A percentile compares a stretch with the other conserved stretches of the same genome.
Conservation (phyloP, 2,888 invertebrate genomes). For the Spodoptera exigua region DNA sequence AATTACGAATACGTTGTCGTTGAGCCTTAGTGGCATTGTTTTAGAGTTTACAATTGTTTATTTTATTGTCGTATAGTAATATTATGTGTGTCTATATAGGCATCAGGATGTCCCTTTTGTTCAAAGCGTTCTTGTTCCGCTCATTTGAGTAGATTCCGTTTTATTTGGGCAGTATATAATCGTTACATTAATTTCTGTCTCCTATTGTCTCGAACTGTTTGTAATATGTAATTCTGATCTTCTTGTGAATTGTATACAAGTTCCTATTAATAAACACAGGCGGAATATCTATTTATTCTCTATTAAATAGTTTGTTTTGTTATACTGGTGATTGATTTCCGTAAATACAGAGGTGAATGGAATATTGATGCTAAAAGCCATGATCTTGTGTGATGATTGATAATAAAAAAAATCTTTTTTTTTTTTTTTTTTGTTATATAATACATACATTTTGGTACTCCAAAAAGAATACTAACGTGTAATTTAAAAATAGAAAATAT, state of each 20-base stretch:
- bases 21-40: slow-evolving; percentile 56
- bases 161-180: slow-evolving; percentile 68
- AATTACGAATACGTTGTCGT: slow-evolving; percentile 51
- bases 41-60: slow-evolving; percentile 57
- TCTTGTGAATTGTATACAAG: slow-evolving; percentile 10
- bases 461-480: too few relatives aligned
- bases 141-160: slow-evolving; percentile 77
- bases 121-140: slow-evolving; percentile 77
- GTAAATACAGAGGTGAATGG: neutral
- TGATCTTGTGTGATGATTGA: too few relatives aligned
- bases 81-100: slow-evolving; percentile 63
- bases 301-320: slow-evolving; percentile 8
- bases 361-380: slow-evolving; percentile 11
- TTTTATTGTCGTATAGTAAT: slow-evolving; percentile 10
- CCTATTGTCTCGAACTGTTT: slow-evolving; percentile 39
- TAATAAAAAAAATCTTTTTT: too few relatives aligned
- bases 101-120: slow-evolving; percentile 85
- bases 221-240: slow-evolving; percentile 35
- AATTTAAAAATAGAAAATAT: too few relatives aligned
- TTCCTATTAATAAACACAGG: slow-evolving; percentile 30
- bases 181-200: slow-evolving; percentile 70
- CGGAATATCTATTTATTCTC: slow-evolving; percentile 10
- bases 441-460: too few relatives aligned
- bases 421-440: too few relatives aligned
- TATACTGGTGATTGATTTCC: neutral